These are phyloP conservation scores for Peromyscus maniculatus DNA, from an alignment of 2,113 vertebrate species.

Conservation along the genomic window DNA sequence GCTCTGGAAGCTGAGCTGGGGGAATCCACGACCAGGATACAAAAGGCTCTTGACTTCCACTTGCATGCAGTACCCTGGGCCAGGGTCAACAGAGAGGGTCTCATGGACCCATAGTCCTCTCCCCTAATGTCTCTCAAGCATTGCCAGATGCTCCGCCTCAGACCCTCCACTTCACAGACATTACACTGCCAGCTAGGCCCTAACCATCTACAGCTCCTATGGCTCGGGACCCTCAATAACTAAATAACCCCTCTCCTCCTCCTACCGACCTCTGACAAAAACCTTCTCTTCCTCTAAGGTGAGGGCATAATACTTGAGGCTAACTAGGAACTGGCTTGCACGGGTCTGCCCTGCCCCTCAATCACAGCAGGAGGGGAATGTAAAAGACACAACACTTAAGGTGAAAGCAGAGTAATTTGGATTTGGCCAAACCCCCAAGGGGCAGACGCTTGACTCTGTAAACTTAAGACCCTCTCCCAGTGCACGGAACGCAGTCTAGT, in stretches of 20 bases:
- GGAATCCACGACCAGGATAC: neutral
- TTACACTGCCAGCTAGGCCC: no score
- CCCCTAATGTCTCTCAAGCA: neutral
- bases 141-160: neutral
- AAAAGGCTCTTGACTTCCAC: slow-evolving; percentile 45
- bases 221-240: neutral
- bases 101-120: slow-evolving; percentile 48
- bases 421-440: neutral
- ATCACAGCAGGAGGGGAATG: neutral
- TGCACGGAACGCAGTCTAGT: neutral
- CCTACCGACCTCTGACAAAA: neutral
- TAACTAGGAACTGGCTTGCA: neutral
- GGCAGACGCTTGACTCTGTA: neutral
- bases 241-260: neutral
- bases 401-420: neutral
- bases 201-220: neutral
- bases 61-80: slow-evolving; percentile 46
- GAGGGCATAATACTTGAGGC: neutral
- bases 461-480: neutral
- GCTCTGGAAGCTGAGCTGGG: neutral
- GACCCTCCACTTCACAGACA: neutral
- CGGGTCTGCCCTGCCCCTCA: neutral
- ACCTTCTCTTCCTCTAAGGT: neutral
- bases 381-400: neutral
- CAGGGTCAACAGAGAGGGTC: neutral